Percentiles rank a stretch among this genome's conserved stretches.
Conservation (phyloP, 2,113 vertebrate genomes). For the Oncorhynchus clarkii region DNA sequence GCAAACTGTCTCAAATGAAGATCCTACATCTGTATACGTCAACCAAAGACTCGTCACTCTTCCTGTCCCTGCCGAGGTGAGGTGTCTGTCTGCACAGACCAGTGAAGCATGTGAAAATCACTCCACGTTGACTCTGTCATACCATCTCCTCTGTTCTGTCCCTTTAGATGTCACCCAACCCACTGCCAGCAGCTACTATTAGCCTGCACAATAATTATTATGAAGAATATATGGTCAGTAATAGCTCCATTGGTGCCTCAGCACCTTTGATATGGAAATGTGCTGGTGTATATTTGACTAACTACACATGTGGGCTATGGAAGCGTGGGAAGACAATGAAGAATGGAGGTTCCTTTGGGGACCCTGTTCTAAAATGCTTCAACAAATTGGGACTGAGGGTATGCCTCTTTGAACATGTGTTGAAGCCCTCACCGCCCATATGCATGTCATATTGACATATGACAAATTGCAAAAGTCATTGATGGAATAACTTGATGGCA, state of each 20-base stretch:
- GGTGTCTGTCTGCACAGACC: conserved; percentile 34
- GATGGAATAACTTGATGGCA: conserved; percentile 4
- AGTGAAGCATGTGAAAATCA: conserved; percentile 54
- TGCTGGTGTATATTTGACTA: conserved; percentile 25
- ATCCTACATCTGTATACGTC: conserved; percentile 39
- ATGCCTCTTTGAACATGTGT: conserved; percentile 30
- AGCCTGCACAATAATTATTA: conserved; percentile 64
- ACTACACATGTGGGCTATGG: conserved; percentile 10
- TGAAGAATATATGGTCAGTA: conserved; percentile 59
- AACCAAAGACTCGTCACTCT: conserved; percentile 58
- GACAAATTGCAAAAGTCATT: conserved; percentile 24
- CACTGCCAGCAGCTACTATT: conserved; percentile 62
- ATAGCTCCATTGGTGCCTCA: conserved; percentile 54
- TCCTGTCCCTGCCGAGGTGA: conserved; percentile 22
- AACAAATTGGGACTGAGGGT: conserved; percentile 51
- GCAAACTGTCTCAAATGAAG: no score
- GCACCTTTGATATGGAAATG: conserved; percentile 73
- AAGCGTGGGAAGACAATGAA: conserved; percentile 57
- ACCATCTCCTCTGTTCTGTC: conserved; percentile 55
- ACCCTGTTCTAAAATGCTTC: conserved; percentile 40
- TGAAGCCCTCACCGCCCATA: conserved; percentile 26
- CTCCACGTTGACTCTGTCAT: conserved; percentile 26
- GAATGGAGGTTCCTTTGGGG: conserved; percentile 58
- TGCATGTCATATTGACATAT: conserved; percentile 43
- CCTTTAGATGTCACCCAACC: conserved; percentile 46